Conservation (phyloP, 1,140 invertebrate species). For the Drosophila parvula region DNA sequence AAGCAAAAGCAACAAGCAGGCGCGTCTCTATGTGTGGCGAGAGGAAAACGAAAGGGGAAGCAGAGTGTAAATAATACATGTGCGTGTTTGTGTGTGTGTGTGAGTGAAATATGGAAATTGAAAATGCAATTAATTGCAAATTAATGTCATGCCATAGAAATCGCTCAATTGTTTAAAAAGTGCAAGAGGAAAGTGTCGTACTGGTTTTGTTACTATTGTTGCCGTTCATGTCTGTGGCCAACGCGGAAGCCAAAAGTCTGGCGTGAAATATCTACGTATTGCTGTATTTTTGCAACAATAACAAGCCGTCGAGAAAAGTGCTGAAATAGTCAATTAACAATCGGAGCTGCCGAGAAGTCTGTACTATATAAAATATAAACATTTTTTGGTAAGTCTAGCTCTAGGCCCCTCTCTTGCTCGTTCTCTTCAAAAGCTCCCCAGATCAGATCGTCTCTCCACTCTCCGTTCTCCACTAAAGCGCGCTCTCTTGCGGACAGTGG, state of each 20-base stretch:
- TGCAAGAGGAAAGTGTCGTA: conserved; percentile 53
- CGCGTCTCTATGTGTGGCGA: conserved; percentile 24
- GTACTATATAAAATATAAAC: conserved; percentile 44
- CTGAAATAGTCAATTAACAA: conserved; percentile 54
- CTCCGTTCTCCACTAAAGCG: conserved; percentile 13
- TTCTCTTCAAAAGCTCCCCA: conserved; percentile 8
- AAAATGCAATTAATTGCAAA: conserved; percentile 58
- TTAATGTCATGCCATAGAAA: conserved; percentile 58
- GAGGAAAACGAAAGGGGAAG: conserved; percentile 54
- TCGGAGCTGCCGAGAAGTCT: conserved; percentile 47
- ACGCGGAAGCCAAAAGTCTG: conserved; percentile 44
- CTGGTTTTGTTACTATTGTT: conserved; percentile 14
- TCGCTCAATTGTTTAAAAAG: conserved; percentile 51
- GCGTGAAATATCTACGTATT: conserved; percentile 11
- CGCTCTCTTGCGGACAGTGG: conserved; percentile 30
- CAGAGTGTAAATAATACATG: conserved; percentile 20
- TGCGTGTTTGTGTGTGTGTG: conserved; percentile 30
- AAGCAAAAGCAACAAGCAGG: conserved; percentile 56
- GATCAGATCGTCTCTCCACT: conserved; percentile 8
- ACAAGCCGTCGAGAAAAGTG: conserved; percentile 40
- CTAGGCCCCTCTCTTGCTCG: neutral
- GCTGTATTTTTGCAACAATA: conserved; percentile 34
- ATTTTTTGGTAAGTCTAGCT: conserved; percentile 48
- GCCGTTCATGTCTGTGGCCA: conserved; percentile 12
- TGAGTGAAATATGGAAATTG: conserved; percentile 40